Evolutionary conservation across 2,113 vertebrate species (phyloP).

Genomic region (cat (Felis catus)): DNA sequence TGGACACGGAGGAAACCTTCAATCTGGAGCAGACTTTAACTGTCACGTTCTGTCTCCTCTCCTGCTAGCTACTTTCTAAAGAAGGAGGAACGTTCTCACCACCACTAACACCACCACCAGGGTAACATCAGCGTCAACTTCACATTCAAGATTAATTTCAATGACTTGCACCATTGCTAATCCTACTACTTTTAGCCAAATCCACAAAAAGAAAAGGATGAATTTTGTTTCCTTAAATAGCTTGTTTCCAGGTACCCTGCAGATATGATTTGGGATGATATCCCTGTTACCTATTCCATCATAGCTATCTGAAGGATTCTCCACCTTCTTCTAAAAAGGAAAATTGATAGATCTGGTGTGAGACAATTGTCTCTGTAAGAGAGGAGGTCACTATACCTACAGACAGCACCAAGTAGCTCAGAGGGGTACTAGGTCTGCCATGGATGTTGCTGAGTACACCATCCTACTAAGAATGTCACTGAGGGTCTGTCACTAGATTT

Average conservation of each 20-base stretch:
- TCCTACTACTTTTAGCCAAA: background rate
- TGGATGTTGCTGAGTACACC: background rate
- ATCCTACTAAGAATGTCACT: background rate
- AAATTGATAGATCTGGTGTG: background rate
- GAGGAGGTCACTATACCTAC: background rate
- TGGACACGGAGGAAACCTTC: background rate
- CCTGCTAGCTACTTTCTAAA: background rate
- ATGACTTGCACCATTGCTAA: background rate
- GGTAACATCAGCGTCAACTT: background rate
- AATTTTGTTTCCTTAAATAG: background rate
- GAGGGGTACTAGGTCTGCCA: background rate
- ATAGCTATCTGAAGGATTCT: background rate
- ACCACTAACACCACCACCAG: background rate
- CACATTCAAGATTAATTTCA: background rate
- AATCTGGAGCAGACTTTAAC: background rate
- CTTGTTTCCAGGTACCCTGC: background rate
- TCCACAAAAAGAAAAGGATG: background rate
- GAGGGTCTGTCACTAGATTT: background rate
- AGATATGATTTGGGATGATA: background rate
- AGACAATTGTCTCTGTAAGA: background rate
- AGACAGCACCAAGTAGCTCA: background rate
- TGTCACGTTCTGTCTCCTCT: background rate
- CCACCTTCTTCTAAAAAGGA: background rate
- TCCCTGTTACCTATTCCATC: background rate
- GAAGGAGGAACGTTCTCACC: background rate